Base-by-base conservation (phyloP, 1,140 invertebrate species). In the Eupristina koningsbergeri region DNA sequence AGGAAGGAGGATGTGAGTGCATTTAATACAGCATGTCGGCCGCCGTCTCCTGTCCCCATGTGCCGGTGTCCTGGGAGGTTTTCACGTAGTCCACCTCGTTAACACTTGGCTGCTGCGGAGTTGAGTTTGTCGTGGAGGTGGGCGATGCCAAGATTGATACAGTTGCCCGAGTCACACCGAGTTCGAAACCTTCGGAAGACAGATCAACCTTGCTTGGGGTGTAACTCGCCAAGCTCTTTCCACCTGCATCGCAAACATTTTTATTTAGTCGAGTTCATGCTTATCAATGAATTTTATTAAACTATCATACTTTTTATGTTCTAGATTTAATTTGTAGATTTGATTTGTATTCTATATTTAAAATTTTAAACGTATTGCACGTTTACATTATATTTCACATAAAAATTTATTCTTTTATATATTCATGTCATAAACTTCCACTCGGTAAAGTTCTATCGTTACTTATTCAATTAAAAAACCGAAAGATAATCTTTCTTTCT, bases 11-110 rank as follows among this genome's bases (percentile, higher is more conserved):
- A 11, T 41, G 39, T 41, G 36, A 39, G 39, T 41, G 36, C 41
- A 71, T 79, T 84, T 41, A 92, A 84, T 92, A 95, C 71, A 95
- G 92, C 87, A 95, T 91, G 90, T 95, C 95, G 8, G 94, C 93
- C 47, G 94, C 94, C 71, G 94, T 94, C 86, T 95, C 94, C 79
- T 94, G 94, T 64, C 94, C 93, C 93, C 95, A 95, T 3, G 94
- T 93, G 50, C 93, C 93, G 3, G 92, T 93, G 47, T 94, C 92
- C 77, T 94, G 93, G 53, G 94, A 93, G 8, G 94, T 93, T 88
- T 94, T 94, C 84, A 94, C 87, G 87, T 94, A 94, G n/a, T 94
- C 93, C 9, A 92, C 88, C 73, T 88, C 84, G 79, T 84, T 80
- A 77, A 78, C 73, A 29, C n/a, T 77, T 85, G 80, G 61, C 36